Evolutionary conservation across 2,113 vertebrate species (phyloP), one percentile per base, ranked within the genome.

Genomic region (Hyla sarda): DNA sequence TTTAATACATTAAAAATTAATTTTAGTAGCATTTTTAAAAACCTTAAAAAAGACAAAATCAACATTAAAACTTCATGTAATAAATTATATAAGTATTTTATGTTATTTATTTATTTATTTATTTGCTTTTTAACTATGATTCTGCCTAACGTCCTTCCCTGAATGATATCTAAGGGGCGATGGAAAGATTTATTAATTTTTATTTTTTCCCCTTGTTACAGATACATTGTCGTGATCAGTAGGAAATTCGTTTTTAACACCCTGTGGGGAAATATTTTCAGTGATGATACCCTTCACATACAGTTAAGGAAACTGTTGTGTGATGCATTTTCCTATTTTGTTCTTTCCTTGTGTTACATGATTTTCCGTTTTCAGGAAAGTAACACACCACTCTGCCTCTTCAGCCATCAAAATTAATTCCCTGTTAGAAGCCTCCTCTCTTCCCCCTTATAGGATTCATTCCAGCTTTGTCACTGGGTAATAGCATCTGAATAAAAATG

Each of bases 401-500:
- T 71, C 60, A 86, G 65, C 84, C 75, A 85, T 86, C 84, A 80
- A 79, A 86, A 72, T 86, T 41, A 86, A 86, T 86, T 86, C 14
- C 75, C n/a, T 72, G 32, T 69, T 72, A 37, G 48, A 71, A 79
- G 16, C 75, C 58, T 77, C 75, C 48, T 80, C 48, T 80, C 30
- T 79, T 32, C 60, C 69, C 60, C 45, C 72, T 77, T 37, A 25
- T 75, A 75, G 30, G 50, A 62, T 75, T 79, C 75, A 80, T 86
- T 58, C 48, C n/a, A 86, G 84, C 76, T 86, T 85, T 86, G 84
- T 86, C 32, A 34, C 83, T 21, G 67, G 72, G 75, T 86, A 86
- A 79, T 86, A 86, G 84, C 75, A 86, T 86, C 62, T 80, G 84
- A 86, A 86, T 80, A 71, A 85, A 86, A 80, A 80, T 86, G 75